Percentiles rank a stretch among this genome's conserved stretches.
These are phyloP conservation scores for Hetaerina titia DNA, from an alignment of 2,888 invertebrate species.

Conservation along the genomic window DNA sequence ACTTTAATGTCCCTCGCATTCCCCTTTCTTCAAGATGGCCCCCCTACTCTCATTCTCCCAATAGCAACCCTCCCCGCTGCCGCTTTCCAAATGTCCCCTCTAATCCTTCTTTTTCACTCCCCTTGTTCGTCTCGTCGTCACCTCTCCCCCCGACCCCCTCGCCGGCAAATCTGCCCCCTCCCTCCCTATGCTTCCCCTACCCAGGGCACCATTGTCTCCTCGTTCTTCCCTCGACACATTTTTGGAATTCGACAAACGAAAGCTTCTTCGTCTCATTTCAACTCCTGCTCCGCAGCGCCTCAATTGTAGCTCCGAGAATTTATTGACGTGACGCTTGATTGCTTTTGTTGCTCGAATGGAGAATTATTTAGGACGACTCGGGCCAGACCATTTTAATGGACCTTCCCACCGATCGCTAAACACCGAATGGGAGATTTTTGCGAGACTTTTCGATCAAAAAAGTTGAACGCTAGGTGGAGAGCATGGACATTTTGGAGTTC, in stretches of 20 bases:
- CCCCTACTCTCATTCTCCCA: too few relatives aligned
- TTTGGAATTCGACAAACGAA: conserved; percentile 44
- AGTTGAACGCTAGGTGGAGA: background rate
- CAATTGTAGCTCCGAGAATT: conserved; percentile 47
- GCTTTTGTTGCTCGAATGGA: conserved; percentile 45
- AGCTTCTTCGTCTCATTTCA: conserved; percentile 9
- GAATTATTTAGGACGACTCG: conserved; percentile 42
- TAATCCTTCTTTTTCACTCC: background rate
- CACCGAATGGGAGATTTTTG: background rate
- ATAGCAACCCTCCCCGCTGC: background rate
- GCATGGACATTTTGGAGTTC: background rate
- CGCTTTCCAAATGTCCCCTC: background rate
- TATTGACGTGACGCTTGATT: conserved; percentile 53
- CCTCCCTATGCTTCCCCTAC: background rate
- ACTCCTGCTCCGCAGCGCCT: conserved; percentile 17
- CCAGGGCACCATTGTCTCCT: background rate
- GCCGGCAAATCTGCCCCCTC: background rate
- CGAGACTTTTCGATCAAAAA: background rate
- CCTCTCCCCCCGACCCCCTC: background rate
- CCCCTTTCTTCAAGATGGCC: background rate
- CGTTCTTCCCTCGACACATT: background rate
- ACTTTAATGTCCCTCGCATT: background rate
- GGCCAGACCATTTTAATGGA: conserved; percentile 44
- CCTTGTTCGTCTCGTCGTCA: background rate
- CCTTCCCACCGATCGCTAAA: conserved; percentile 27